Evolutionary conservation across 2,113 vertebrate species (phyloP).

Genomic region (Euleptes europaea): DNA sequence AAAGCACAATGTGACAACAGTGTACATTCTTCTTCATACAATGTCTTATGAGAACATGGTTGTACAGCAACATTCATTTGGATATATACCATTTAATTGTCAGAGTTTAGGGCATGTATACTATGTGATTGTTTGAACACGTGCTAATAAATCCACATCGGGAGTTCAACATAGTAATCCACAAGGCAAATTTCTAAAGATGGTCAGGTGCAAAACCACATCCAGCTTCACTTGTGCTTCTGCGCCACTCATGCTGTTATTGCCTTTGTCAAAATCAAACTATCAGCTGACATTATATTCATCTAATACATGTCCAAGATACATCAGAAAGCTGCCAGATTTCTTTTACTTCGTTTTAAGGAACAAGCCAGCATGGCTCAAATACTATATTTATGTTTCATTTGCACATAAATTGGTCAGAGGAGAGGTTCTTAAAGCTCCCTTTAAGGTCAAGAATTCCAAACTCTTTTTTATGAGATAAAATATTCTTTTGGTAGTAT

Average conservation of each 20-base stretch:
- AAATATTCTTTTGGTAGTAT: neutral
- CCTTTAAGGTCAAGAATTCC: neutral
- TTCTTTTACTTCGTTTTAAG: neutral
- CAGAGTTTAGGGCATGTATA: neutral
- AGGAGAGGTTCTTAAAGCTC: neutral
- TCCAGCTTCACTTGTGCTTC: neutral
- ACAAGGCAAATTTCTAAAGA: neutral
- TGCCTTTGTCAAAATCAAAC: neutral
- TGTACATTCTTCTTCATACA: neutral
- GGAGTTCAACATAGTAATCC: neutral
- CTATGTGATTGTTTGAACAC: neutral
- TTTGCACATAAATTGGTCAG: neutral
- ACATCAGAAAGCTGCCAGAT: neutral
- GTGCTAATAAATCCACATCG: accelerated
- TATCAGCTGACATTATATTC: neutral
- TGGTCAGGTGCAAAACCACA: neutral
- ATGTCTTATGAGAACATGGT: accelerated
- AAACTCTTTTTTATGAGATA: neutral
- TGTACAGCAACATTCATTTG: accelerated
- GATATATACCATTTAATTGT: neutral
- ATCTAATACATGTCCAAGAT: neutral
- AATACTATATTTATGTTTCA: neutral
- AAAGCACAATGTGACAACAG: neutral
- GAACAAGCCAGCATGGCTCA: neutral
- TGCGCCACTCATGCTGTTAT: neutral